phyloP scores from a whole-genome alignment of 2,797 vertebrate genomes.

The Pipistrellus pipistrellus region DNA sequence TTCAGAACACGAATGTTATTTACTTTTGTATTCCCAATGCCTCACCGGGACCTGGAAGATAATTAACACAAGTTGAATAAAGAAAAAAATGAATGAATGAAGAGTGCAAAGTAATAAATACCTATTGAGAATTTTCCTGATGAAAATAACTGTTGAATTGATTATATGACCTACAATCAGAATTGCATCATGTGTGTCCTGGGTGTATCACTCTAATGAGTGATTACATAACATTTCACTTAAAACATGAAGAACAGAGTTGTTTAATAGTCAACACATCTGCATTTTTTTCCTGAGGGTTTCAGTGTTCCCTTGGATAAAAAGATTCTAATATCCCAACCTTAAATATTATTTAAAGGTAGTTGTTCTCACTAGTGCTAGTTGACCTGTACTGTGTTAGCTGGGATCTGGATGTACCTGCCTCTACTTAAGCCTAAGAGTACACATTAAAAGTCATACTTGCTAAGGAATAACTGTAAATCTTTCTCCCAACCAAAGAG shows the following conservation, averaged over 20 bases:
- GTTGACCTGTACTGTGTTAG: not conserved
- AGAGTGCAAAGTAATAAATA: not conserved
- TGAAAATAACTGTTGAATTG: not conserved
- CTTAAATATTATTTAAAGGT: not conserved
- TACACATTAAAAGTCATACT: not conserved
- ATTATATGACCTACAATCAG: not conserved
- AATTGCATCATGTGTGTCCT: not conserved
- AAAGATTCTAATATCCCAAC: not conserved
- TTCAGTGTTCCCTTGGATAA: not conserved
- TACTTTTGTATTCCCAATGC: not conserved
- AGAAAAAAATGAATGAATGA: not conserved
- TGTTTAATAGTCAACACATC: not conserved
- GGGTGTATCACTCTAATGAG: not conserved
- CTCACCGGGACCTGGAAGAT: not conserved
- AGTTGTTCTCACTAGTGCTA: not conserved
- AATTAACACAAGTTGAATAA: not conserved
- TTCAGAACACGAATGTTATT: not conserved
- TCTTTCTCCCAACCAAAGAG: not conserved
- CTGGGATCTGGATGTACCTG: not conserved
- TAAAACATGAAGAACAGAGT: not conserved
- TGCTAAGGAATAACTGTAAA: constrained; percentile 21
- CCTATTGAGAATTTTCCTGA: not conserved
- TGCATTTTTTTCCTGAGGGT: not conserved
- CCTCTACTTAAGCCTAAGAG: not conserved
- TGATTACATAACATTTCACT: not conserved